Evolutionary conservation across 1,140 invertebrate genomes (phyloP).

Genomic region (Rhagoletis zephyria): DNA sequence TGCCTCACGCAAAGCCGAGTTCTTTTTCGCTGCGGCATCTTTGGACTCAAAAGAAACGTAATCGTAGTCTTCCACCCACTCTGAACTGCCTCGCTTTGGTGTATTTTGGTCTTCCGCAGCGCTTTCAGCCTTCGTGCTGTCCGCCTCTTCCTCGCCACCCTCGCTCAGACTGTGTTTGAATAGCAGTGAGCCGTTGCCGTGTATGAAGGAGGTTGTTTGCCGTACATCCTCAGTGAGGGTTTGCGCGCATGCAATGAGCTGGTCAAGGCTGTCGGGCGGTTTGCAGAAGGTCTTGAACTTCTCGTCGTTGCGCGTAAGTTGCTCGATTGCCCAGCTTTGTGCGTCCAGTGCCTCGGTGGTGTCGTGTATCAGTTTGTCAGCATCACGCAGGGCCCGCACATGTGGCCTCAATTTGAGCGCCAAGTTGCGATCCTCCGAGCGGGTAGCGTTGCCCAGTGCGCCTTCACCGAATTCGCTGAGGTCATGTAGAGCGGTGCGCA

Average conservation of each 20-base stretch:
- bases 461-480: constrained; percentile 90
- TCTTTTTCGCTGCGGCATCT: constrained; percentile 80
- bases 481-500: constrained; percentile 86
- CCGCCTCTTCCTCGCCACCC: not conserved
- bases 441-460: constrained; percentile 88
- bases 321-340: constrained; percentile 84
- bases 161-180: constrained; percentile 77
- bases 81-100: constrained; percentile 65
- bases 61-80: constrained; percentile 88
- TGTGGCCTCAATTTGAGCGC: constrained; percentile 83
- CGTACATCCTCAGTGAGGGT: constrained; percentile 90
- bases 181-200: constrained; percentile 88
- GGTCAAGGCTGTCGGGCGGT: constrained; percentile 86
- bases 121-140: constrained; percentile 8
- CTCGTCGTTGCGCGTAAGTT: constrained; percentile 78
- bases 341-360: constrained; percentile 83
- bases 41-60: constrained; percentile 92
- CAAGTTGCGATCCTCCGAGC: constrained; percentile 85
- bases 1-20: constrained; percentile 82
- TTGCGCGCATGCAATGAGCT: constrained; percentile 86
- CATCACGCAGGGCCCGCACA: constrained; percentile 85
- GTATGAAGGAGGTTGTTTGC: constrained; percentile 89
- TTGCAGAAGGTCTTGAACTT: constrained; percentile 72
- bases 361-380: constrained; percentile 85
- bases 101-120: constrained; percentile 12